These are phyloP conservation scores for Mystacides longicornis DNA, from an alignment of 2,888 invertebrate genomes.

Conservation along the genomic window DNA sequence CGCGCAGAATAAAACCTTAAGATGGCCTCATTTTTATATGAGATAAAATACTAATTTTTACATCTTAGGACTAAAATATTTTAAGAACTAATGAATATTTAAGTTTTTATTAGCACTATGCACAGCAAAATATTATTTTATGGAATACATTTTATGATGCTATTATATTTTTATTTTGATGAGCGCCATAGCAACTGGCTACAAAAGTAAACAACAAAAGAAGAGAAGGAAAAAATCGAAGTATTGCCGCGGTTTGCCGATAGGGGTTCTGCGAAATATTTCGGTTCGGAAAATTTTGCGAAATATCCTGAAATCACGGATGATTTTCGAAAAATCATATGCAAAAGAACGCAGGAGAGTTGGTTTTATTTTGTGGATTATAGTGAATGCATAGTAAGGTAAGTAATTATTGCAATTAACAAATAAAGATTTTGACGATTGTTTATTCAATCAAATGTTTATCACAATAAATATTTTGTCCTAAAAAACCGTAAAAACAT, in stretches of 20 bases:
- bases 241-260: slow-evolving; percentile 12
- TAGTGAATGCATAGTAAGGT: slow-evolving; percentile 20
- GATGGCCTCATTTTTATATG: too few relatives aligned
- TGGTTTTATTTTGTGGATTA: background rate
- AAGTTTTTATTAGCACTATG: too few relatives aligned
- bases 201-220: slow-evolving; percentile 17
- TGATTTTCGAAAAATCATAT: slow-evolving; percentile 14
- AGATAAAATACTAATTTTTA: too few relatives aligned
- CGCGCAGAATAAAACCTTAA: too few relatives aligned
- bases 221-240: slow-evolving; percentile 24
- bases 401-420: slow-evolving; percentile 11
- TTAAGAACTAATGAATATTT: too few relatives aligned
- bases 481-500: slow-evolving; percentile 3
- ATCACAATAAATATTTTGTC: slow-evolving; percentile 5
- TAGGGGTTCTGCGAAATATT: slow-evolving; percentile 12
- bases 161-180: too few relatives aligned
- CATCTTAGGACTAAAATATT: too few relatives aligned
- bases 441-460: background rate
- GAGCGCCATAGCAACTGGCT: slow-evolving; percentile 14
- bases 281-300: slow-evolving; percentile 11
- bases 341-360: slow-evolving; percentile 11
- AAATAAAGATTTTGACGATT: too few relatives aligned
- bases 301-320: slow-evolving; percentile 11
- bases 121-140: too few relatives aligned
- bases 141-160: too few relatives aligned